Evolutionary conservation across 2,888 invertebrate species (phyloP).

Genomic region (Ischnus inquisitorius): DNA sequence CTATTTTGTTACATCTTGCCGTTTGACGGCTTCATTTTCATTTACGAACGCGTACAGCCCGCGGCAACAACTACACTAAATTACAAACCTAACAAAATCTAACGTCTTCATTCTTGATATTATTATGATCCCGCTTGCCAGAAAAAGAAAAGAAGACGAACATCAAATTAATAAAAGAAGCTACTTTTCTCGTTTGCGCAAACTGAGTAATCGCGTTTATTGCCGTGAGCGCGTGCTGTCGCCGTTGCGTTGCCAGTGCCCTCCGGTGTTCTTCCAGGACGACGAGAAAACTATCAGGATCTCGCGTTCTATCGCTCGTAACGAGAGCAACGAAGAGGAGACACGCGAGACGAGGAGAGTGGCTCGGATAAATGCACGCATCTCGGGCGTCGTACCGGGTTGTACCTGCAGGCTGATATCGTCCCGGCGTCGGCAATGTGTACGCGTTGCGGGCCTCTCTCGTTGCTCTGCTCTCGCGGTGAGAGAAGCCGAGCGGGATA

Average conservation of each 20-base stretch:
- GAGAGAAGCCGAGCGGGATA: constrained; percentile 41
- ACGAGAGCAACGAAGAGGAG: constrained; percentile 21
- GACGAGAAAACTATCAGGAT: constrained; percentile 47
- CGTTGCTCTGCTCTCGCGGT: constrained; percentile 24
- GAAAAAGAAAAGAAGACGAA: neutral
- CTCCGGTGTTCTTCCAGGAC: constrained; percentile 30
- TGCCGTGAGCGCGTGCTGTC: constrained; percentile 52
- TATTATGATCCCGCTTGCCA: neutral
- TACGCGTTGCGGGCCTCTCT: neutral
- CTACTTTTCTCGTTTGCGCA: constrained; percentile 39
- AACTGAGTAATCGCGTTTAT: constrained; percentile 43
- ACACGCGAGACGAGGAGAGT: neutral
- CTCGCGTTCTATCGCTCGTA: constrained; percentile 22
- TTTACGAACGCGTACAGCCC: neutral
- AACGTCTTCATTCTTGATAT: neutral
- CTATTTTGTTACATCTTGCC: neutral
- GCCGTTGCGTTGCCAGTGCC: constrained; percentile 9
- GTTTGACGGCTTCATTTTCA: constrained; percentile 1
- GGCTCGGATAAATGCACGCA: constrained; percentile 62
- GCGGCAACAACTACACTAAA: too few species aligned
- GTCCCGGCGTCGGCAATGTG: constrained; percentile 5
- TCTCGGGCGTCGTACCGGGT: constrained; percentile 57
- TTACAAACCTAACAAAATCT: neutral
- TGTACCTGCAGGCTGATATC: constrained; percentile 30
- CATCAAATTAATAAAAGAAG: constrained; percentile 10